These are phyloP conservation scores for Lepus americanus DNA, from an alignment of 2,113 vertebrate genomes.

Conservation along the genomic window DNA sequence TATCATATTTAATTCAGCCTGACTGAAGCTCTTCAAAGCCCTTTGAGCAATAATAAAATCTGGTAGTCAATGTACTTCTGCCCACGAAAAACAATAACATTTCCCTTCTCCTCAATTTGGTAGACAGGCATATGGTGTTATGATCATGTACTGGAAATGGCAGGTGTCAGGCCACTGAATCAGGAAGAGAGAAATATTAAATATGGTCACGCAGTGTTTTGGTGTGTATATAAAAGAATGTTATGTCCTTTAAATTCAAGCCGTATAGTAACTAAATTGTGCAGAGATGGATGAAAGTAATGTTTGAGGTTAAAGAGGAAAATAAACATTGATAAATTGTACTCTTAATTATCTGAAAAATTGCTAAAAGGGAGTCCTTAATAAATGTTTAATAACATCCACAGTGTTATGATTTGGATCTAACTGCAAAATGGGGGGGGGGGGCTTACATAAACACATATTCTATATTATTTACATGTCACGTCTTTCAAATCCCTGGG, in stretches of 20 bases:
- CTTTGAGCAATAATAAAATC: slow-evolving; percentile 46
- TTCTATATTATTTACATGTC: neutral
- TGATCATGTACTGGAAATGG: neutral
- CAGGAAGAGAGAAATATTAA: slow-evolving; percentile 45
- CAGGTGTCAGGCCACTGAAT: slow-evolving; percentile 54
- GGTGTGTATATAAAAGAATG: neutral
- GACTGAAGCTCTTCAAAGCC: slow-evolving; percentile 22
- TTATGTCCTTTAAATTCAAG: neutral
- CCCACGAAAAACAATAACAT: neutral
- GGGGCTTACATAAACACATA: neutral
- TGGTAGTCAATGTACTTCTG: neutral
- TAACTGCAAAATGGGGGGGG: neutral
- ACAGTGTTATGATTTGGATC: neutral
- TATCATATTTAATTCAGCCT: slow-evolving; percentile 19
- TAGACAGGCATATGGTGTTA: slow-evolving; percentile 56
- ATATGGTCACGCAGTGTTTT: neutral
- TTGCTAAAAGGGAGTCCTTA: neutral
- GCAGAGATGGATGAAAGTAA: neutral
- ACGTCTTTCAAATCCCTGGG: slow-evolving; percentile 18
- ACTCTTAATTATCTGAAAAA: slow-evolving; percentile 17
- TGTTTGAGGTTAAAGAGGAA: neutral
- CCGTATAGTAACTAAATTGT: neutral
- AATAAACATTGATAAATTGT: neutral
- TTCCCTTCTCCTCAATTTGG: slow-evolving; percentile 1
- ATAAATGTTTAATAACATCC: neutral